Evolutionary conservation across 2,797 vertebrate genomes (phyloP).

Genomic region (Tolypeutes matacus): DNA sequence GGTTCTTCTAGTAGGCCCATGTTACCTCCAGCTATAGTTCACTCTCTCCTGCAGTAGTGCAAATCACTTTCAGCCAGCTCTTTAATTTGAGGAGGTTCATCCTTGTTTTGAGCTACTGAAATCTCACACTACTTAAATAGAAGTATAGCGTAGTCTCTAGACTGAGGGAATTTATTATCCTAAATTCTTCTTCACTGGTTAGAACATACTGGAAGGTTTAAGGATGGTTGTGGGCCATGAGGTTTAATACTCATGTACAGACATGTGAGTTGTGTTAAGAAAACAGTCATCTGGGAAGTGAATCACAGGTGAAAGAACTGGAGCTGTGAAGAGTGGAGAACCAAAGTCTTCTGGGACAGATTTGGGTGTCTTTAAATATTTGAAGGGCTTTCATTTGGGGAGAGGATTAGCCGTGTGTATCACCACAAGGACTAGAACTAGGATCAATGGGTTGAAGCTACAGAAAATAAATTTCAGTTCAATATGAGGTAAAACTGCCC

Average conservation of each 20-base stretch:
- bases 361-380: slow-evolving; percentile 38
- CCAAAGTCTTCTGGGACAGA: not conserved
- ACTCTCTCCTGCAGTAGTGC: not conserved
- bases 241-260: not conserved
- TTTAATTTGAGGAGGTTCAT: not conserved
- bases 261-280: slow-evolving; percentile 30
- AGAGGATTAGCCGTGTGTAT: not conserved
- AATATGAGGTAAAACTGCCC: not conserved
- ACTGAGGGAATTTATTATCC: slow-evolving; percentile 4
- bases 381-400: not conserved
- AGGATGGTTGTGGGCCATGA: not conserved
- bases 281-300: not conserved
- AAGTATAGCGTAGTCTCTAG: not conserved
- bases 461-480: slow-evolving; percentile 52
- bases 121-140: not conserved
- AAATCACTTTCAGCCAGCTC: not conserved
- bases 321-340: not conserved
- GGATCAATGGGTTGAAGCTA: slow-evolving; percentile 15
- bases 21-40: not conserved
- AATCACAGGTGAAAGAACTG: not conserved
- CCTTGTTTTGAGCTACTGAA: slow-evolving; percentile 28
- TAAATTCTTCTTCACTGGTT: not conserved
- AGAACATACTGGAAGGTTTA: slow-evolving; percentile 17
- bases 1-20: not conserved
- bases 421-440: slow-evolving; percentile 15